These are phyloP conservation scores for Rhimphoctona megacephalus DNA, from an alignment of 2,888 invertebrate genomes.

Conservation along the genomic window DNA sequence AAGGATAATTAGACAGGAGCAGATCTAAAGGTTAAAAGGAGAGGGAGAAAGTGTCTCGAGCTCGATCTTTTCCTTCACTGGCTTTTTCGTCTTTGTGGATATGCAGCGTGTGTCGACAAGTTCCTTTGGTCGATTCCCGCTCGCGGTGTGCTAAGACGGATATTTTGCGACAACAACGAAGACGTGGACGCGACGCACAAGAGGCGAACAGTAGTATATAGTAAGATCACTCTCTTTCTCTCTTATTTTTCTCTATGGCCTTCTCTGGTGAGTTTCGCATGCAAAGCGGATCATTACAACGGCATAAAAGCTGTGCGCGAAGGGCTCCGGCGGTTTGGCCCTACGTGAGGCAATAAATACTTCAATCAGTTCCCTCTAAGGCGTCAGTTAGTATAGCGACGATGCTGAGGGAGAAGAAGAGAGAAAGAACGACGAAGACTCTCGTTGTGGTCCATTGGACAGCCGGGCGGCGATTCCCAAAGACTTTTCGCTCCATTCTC, in stretches of 20 bases:
- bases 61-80: background rate
- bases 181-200: slow-evolving; percentile 54
- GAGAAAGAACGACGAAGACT: slow-evolving; percentile 30
- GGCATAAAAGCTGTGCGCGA: slow-evolving; percentile 74
- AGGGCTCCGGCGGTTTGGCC: slow-evolving; percentile 63
- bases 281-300: slow-evolving; percentile 83
- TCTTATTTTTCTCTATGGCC: background rate
- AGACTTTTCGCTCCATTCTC: slow-evolving; percentile 71
- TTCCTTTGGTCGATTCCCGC: slow-evolving; percentile 42
- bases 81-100: slow-evolving; percentile 12
- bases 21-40: slow-evolving; percentile 33
- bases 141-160: slow-evolving; percentile 29
- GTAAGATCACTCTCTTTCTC: background rate
- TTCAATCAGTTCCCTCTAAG: slow-evolving; percentile 84
- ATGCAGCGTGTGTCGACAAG: slow-evolving; percentile 49
- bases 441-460: slow-evolving; percentile 70
- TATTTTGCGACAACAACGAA: slow-evolving; percentile 49
- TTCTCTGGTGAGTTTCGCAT: slow-evolving; percentile 70
- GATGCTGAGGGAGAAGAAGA: slow-evolving; percentile 66
- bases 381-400: slow-evolving; percentile 83
- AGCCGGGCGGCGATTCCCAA: slow-evolving; percentile 82
- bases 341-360: slow-evolving; percentile 81
- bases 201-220: slow-evolving; percentile 25
- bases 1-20: slow-evolving; percentile 61
- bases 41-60: slow-evolving; percentile 56